Percentiles rank a stretch among this genome's conserved stretches.
Evolutionary conservation across 37 sponge, comb jelly and placozoan genomes (phyloP).

Genomic region (Ianthella basta): DNA sequence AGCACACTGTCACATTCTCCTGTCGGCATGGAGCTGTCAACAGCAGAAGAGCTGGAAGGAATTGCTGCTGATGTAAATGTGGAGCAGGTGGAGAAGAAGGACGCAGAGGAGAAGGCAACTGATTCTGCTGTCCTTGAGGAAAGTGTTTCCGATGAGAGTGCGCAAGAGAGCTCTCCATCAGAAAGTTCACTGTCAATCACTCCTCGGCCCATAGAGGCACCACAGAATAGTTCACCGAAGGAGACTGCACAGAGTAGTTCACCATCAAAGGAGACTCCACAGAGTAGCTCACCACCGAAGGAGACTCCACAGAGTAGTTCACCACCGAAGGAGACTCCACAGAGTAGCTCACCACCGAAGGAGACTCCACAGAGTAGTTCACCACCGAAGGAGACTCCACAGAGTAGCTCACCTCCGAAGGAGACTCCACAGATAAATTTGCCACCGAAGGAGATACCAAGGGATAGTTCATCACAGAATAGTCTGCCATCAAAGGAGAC

Average conservation of each 20-base stretch:
- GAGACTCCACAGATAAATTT: neutral
- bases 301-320: neutral
- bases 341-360: neutral
- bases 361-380: neutral
- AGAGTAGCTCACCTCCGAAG: neutral
- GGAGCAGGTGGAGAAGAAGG: slow-evolving; percentile 23
- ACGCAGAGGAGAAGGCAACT: neutral
- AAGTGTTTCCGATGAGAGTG: neutral
- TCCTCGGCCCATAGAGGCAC: no score
- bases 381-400: neutral
- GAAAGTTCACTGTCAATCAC: no score
- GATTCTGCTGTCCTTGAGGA: neutral
- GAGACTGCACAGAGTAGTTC: neutral
- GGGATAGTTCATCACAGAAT: no score
- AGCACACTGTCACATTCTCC: neutral
- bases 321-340: neutral
- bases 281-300: neutral
- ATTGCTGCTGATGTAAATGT: neutral
- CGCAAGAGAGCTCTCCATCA: neutral
- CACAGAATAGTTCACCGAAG: neutral
- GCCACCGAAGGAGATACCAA: no score
- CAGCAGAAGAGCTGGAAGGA: slow-evolving; percentile 3
- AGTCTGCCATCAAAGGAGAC: no score
- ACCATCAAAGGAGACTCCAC: neutral
- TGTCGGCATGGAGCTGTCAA: slow-evolving; percentile 6